Evolutionary conservation across 1,140 invertebrate species (phyloP), one percentile per base, ranked within the genome.

Genomic region (Drosophila nikananu): DNA sequence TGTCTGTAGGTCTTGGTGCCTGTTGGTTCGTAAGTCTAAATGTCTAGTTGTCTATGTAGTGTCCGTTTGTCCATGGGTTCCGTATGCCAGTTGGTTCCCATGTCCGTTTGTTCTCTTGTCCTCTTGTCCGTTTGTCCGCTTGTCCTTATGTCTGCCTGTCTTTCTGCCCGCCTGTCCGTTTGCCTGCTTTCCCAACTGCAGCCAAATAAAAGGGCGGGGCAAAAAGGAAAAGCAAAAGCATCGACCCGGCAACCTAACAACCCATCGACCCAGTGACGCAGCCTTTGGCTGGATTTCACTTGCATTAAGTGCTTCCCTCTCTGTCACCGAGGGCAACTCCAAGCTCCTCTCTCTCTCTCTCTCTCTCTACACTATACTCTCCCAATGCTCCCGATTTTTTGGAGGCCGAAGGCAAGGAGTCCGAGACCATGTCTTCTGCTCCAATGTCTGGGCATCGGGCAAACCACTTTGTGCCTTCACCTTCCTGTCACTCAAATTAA

Each of bases 401-500:
- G 35, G n/a, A 10, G 30, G n/a, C 21, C 44, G 19, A 17, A 41
- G 54, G 35, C 12, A 12, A 19, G 32, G 41, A 23, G 32, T 44
- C 21, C 37, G 48, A 37, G 46, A 48, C 21, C 46, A 52, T 58
- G 32, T 72, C 52, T 72, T 70, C 37, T 58, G 41, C 48, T 39
- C 37, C 35, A 37, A 27, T 37, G 44, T 73, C 59, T 62, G 58
- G 72, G 67, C 66, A 73, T 60, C 66, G 52, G 52, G 67, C 74
- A 77, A 86, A 80, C 67, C 84, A 81, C 83, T 80, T 87, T 89
- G 81, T 89, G 81, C 77, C 65, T 75, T 81, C 84, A 72, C 76
- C 81, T 78, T 81, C 77, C 70, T 89, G 84, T 89, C 81, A 87
- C 65, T 89, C 81, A 73, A 89, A 89, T 87, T 89, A 72, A 87